These are phyloP conservation scores for Malthinus seriepunctatus DNA, from an alignment of 2,888 invertebrate species.

Conservation along the genomic window DNA sequence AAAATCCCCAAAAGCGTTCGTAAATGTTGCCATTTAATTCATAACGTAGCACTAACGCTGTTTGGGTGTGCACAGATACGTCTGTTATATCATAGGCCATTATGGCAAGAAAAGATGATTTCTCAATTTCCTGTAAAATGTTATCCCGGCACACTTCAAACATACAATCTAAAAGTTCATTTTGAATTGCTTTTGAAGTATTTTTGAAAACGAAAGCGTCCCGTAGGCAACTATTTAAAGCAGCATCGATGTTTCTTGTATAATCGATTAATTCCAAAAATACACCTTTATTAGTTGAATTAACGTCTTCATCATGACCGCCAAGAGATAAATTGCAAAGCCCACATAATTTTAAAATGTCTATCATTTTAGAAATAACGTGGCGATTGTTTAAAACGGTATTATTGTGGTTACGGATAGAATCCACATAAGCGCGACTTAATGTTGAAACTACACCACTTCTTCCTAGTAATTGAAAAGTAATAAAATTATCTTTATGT, in stretches of 20 bases:
- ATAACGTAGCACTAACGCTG: slow-evolving; percentile 34
- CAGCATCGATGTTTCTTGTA: no score
- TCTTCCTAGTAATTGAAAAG: slow-evolving; percentile 26
- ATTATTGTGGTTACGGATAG: slow-evolving; percentile 30
- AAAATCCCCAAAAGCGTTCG: slow-evolving; percentile 36
- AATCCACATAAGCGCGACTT: slow-evolving; percentile 16
- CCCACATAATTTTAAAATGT: slow-evolving; percentile 36
- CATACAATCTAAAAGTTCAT: neutral
- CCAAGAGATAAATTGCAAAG: slow-evolving; percentile 40
- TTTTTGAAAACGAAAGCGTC: neutral
- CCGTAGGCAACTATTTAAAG: no score
- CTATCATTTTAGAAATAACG: slow-evolving; percentile 23
- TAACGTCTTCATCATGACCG: slow-evolving; percentile 26
- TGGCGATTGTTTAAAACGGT: slow-evolving; percentile 36
- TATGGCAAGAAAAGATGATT: slow-evolving; percentile 9
- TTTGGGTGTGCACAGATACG: slow-evolving; percentile 26
- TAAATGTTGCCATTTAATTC: slow-evolving; percentile 24
- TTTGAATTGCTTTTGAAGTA: slow-evolving; percentile 1
- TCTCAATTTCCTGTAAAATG: neutral
- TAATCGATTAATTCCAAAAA: neutral
- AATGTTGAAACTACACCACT: slow-evolving; percentile 28
- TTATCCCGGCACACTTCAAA: neutral
- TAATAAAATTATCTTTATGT: slow-evolving; percentile 11
- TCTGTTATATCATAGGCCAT: slow-evolving; percentile 34
- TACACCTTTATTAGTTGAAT: neutral